Conservation (phyloP, 1,140 invertebrate species). For the Goniozus legneri region DNA sequence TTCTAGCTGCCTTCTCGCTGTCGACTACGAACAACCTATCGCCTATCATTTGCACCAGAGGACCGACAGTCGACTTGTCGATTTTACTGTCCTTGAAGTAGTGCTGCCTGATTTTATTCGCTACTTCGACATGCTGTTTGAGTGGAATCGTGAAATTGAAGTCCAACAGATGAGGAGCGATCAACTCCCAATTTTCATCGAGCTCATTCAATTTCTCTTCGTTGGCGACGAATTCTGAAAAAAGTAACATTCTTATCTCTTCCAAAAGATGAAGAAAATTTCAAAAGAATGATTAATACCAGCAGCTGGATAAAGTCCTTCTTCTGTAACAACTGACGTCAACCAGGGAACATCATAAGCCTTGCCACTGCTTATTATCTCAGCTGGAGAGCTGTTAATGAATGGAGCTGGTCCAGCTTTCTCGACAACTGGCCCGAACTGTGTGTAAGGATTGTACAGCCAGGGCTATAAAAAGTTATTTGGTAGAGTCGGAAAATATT, state of each 20-base stretch:
- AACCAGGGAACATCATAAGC: conserved; percentile 60
- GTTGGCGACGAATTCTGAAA: conserved; percentile 54
- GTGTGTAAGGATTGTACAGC: conserved; percentile 60
- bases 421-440: conserved; percentile 62
- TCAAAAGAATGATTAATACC: conserved; percentile 37
- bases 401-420: conserved; percentile 53
- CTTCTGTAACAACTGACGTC: conserved; percentile 57
- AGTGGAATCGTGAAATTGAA: conserved; percentile 60
- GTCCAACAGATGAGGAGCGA: conserved; percentile 60
- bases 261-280: neutral
- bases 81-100: conserved; percentile 57
- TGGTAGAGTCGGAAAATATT: neutral
- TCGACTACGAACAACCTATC: conserved; percentile 60
- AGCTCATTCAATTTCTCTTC: conserved; percentile 50
- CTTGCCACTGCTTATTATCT: conserved; percentile 53
- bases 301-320: conserved; percentile 63
- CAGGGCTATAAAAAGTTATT: conserved; percentile 42
- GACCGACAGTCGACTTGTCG: conserved; percentile 18
- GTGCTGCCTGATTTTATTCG: conserved; percentile 55
- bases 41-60: conserved; percentile 53
- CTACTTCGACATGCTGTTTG: conserved; percentile 43
- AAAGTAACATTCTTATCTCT: conserved; percentile 20
- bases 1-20: conserved; percentile 55
- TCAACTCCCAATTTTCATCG: conserved; percentile 57
- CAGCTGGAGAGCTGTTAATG: conserved; percentile 56